phyloP scores from a whole-genome alignment of 2,888 invertebrate species.

The Drosophila neonasuta region DNA sequence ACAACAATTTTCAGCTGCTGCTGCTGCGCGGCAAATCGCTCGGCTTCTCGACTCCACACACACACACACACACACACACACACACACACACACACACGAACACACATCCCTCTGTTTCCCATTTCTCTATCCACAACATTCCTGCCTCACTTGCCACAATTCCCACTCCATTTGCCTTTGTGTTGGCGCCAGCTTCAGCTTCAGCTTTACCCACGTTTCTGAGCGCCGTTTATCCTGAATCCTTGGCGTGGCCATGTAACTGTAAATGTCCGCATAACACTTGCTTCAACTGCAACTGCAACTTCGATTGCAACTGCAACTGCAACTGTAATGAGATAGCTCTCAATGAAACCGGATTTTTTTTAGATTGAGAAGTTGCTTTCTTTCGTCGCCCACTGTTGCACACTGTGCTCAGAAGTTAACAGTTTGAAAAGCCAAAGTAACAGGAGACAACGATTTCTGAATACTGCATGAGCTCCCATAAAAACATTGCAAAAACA shows the following conservation, averaged over 20 bases:
- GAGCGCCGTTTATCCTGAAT: constrained; percentile 59
- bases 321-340: constrained; percentile 29
- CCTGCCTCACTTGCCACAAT: constrained; percentile 21
- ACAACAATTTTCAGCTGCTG: constrained; percentile 56
- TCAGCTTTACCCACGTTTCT: constrained; percentile 41
- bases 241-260: constrained; percentile 57
- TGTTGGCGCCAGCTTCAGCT: constrained; percentile 10
- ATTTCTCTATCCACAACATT: neutral
- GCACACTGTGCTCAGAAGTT: constrained; percentile 23
- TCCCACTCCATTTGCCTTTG: constrained; percentile 5
- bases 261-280: constrained; percentile 43
- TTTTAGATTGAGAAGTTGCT: neutral
- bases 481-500: neutral
- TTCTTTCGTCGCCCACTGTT: constrained; percentile 23
- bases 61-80: no score
- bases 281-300: neutral
- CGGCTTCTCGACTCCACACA: constrained; percentile 8
- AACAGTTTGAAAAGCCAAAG: constrained; percentile 4
- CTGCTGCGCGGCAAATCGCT: constrained; percentile 48
- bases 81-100: no score
- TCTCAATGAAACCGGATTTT: constrained; percentile 7
- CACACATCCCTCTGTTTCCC: neutral
- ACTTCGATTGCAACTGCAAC: constrained; percentile 25
- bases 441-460: neutral
- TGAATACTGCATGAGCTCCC: neutral